Base-by-base conservation (phyloP, 2,888 invertebrate genomes). In the Cremastinae sp. region DNA sequence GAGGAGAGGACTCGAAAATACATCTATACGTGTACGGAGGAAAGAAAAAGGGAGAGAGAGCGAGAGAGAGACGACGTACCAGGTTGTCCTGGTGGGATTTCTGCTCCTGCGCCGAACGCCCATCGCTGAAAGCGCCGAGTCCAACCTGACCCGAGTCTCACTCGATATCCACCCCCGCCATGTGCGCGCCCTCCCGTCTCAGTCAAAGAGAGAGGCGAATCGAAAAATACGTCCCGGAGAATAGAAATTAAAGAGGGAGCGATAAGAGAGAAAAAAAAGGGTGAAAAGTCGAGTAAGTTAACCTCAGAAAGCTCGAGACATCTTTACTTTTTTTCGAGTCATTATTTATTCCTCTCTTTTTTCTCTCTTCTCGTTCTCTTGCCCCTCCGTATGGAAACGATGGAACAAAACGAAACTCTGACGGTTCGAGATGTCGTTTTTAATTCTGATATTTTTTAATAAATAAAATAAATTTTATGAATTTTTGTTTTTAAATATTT, bases 91-190 rank as follows among this genome's bases (percentile, higher is more conserved):
- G 83, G 75, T 78, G 82, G 81, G 53, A 59, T 61, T 61, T 86
- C 82, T 84, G 86, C 86, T 87, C 86, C 86, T 87, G 87, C 87
- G 87, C 87, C 78, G 79, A 78, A 80, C 80, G 80, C 66, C 74
- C 80, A 75, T 75, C 79, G 79, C 51, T 76, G 70, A 22, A 82
- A 28, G 28, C 28, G 28, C 83, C 79, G 61, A 82, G 83, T 80
- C 80, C 83, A 83, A 83, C 87, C 82, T 83, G 66, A 85, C 84
- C 84, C 75, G 9, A n/a, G 12, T 45, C 65, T 70, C 81, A 85
- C 83, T 85, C 83, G 83, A 84, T 84, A 83, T 79, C 81, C 77
- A 66, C 74, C 73, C 68, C 16, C 35, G 28, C 10, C 22, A 14
- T 53, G 51, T 51, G 55, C 45, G 55, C 18, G 55, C 51, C 51